Percentiles rank a stretch among this genome's conserved stretches.
phyloP scores from a whole-genome alignment of 2,113 vertebrate species.

The Rhodinocichla rosea region DNA sequence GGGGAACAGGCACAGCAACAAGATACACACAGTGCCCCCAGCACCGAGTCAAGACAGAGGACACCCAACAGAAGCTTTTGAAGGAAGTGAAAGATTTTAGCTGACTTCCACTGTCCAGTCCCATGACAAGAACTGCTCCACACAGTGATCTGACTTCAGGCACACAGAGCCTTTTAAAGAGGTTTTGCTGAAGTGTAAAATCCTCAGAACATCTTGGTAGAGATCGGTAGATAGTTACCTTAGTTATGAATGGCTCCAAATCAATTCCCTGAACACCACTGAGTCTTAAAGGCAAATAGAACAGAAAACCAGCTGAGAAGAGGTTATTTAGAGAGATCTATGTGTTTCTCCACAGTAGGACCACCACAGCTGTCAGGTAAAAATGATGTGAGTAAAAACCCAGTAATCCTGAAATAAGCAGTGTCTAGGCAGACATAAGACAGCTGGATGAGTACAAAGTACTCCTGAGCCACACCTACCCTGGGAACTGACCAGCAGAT shows the following conservation, averaged over 20 bases:
- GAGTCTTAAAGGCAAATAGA: neutral
- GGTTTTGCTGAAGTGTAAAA: neutral
- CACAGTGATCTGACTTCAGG: neutral
- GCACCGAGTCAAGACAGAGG: neutral
- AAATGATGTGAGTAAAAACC: neutral
- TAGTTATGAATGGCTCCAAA: neutral
- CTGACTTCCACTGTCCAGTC: neutral
- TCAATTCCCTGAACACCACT: neutral
- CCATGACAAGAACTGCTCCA: neutral
- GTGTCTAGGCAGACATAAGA: neutral
- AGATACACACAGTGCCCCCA: neutral
- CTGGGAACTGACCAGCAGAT: neutral
- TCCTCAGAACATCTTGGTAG: neutral
- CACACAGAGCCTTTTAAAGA: neutral
- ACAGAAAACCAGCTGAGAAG: neutral
- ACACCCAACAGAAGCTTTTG: neutral
- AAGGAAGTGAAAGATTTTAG: neutral
- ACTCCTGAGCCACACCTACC: neutral
- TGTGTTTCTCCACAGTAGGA: neutral
- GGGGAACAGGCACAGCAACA: neutral
- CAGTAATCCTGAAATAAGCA: neutral
- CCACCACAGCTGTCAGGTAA: neutral
- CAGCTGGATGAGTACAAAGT: neutral
- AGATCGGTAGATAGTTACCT: accelerated
- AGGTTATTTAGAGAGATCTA: neutral